Base-by-base conservation (phyloP, 2,888 invertebrate species). In the Athalia circularis region DNA sequence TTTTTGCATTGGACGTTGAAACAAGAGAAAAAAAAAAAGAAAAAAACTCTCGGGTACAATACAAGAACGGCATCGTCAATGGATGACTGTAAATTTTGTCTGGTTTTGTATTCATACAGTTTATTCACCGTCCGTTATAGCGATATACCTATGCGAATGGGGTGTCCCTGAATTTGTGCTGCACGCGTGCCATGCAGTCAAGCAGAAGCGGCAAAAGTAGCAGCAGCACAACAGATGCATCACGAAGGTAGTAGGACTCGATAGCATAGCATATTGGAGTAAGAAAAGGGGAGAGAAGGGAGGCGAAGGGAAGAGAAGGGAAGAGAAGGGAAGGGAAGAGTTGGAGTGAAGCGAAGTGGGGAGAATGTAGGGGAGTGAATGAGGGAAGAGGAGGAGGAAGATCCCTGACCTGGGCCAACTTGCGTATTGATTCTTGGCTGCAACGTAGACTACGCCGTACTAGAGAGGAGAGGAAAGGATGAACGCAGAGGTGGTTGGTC, bases 331-430 rank as follows among this genome's bases (percentile, higher is more conserved):
- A 48, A 29, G 5, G 13, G 13, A 50, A n/a, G 9, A 13, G 13
- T 67, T 50, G 48, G 8, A 5, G 67, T 7, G 43, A 43, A 54
- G 70, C 0, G 15, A 3, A 61, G 29, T 45, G 45, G 9, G 15
- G 11, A 29, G 59, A 11, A 47, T 45, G n/a, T 57, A 59, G 13
- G 47, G 15, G 47, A 65, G 13, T 45, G 65, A 9, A 9, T 47
- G 52, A 43, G 68, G 50, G 50, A 50, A n/a, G 59, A n/a, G 50
- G 4, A 57, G 29, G 65, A 79, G n/a, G 59, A 70, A 65, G 74
- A 54, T 79, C 64, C 79, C 79, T 76, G 79, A 79, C 79, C 79
- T 79, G 79, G 76, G 75, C 79, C 79, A 79, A 79, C 65, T 75
- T 43, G 75, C 57, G 79, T 79, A 79, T 79, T 74, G 79, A 79